Percentiles rank a stretch among this genome's conserved stretches.
phyloP scores from a whole-genome alignment of 2,797 vertebrate genomes.

The Centroberyx gerrardi region DNA sequence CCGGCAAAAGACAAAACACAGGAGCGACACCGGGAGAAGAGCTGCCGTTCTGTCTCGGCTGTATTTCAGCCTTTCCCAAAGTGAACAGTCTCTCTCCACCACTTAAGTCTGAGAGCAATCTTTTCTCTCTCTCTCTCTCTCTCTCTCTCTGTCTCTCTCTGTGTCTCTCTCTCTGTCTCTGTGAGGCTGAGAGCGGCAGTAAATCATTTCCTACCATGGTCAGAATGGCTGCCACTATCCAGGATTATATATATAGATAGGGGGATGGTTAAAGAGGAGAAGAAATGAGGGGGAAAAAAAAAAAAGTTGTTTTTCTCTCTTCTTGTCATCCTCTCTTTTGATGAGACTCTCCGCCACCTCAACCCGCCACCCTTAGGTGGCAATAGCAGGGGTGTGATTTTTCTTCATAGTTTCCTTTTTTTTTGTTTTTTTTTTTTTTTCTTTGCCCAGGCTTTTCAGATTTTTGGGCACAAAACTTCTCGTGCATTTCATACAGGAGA shows the following conservation, averaged over 20 bases:
- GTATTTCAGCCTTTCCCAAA: constrained; percentile 62
- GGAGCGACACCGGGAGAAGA: constrained; percentile 51
- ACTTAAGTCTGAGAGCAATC: constrained; percentile 45
- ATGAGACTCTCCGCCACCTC: constrained; percentile 49
- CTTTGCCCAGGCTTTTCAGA: constrained; percentile 13
- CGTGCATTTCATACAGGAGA: background rate
- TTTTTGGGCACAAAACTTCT: constrained; percentile 12
- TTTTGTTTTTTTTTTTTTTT: constrained; percentile 3
- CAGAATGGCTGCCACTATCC: constrained; percentile 53
- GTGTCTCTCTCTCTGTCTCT: constrained; percentile 39
- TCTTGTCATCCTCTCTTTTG: constrained; percentile 50
- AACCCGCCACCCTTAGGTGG: constrained; percentile 38
- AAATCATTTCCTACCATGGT: constrained; percentile 67
- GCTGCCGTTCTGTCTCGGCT: constrained; percentile 67
- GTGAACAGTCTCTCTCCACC: constrained; percentile 53
- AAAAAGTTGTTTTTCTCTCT: constrained; percentile 60
- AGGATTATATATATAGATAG: constrained; percentile 29
- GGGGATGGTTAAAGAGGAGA: constrained; percentile 58
- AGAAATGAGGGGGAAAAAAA: constrained; percentile 50
- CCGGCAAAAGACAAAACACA: constrained; percentile 58
- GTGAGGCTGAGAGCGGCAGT: constrained; percentile 65
- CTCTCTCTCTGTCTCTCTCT: constrained; percentile 44
- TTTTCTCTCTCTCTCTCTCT: constrained; percentile 46
- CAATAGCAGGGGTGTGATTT: constrained; percentile 19
- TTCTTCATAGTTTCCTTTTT: constrained; percentile 14